A percentile compares a stretch with the other conserved stretches of the same genome.
Conservation (phyloP, 2,113 vertebrate genomes). For the Eulacestoma nigropectus region DNA sequence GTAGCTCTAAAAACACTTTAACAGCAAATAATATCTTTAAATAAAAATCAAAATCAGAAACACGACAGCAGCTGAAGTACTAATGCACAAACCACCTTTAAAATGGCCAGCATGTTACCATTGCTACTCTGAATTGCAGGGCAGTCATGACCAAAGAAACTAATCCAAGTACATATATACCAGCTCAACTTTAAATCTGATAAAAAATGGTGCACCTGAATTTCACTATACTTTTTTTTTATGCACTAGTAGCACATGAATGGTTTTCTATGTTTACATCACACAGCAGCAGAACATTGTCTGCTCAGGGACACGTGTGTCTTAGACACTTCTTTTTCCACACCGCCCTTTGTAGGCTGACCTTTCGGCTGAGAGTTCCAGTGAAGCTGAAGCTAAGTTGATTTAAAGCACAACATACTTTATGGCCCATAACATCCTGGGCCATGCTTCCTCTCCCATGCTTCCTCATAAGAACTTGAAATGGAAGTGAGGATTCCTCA, state of each 20-base stretch:
- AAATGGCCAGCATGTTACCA: neutral
- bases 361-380: neutral
- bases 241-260: neutral
- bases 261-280: neutral
- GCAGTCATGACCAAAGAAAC: neutral
- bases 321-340: neutral
- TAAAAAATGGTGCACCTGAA: neutral
- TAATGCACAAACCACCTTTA: neutral
- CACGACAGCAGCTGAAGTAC: neutral
- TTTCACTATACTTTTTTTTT: neutral
- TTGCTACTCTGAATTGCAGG: neutral
- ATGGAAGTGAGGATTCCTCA: neutral
- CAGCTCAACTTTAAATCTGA: neutral
- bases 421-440: neutral
- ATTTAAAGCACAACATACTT: neutral
- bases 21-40: neutral
- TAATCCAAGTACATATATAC: neutral
- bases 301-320: fast-evolving
- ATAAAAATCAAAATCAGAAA: neutral
- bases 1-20: neutral
- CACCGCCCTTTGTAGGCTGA: neutral
- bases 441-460: neutral
- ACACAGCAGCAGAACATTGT: neutral
- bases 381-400: neutral
- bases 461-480: neutral